phyloP scores from a whole-genome alignment of 1,140 invertebrate genomes.

The Drosophila athabasca region DNA sequence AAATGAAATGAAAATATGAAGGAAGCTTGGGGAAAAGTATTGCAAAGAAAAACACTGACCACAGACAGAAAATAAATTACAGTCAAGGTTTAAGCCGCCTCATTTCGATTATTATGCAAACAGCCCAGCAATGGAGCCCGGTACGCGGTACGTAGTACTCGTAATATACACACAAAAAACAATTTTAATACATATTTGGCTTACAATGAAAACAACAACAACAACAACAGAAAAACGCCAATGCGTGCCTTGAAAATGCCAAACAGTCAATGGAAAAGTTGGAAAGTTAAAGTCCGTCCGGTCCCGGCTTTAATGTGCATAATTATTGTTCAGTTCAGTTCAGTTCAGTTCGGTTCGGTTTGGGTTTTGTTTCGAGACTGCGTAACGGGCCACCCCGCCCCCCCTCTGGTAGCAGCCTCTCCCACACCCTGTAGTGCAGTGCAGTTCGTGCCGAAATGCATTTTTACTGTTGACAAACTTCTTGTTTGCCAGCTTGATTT shows the following conservation, averaged over 20 bases:
- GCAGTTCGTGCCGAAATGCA: conserved; percentile 70
- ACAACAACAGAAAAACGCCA: conserved; percentile 36
- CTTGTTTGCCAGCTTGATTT: conserved; percentile 46
- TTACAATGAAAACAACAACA: conserved; percentile 47
- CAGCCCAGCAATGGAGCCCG: conserved; percentile 20
- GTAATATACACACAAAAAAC: conserved; percentile 19
- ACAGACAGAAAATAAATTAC: conserved; percentile 43
- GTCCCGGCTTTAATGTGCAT: conserved; percentile 53
- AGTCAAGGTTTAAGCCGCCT: conserved; percentile 18
- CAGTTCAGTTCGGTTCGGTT: conserved; percentile 6
- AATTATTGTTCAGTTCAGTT: conserved; percentile 32
- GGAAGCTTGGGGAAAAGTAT: conserved; percentile 25
- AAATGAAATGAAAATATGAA: background rate
- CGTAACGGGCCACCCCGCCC: conserved; percentile 42
- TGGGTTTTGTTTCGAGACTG: conserved; percentile 34
- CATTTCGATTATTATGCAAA: conserved; percentile 52
- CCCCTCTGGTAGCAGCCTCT: too few species aligned
- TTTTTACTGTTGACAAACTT: conserved; percentile 58
- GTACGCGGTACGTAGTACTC: too few species aligned
- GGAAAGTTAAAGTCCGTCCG: conserved; percentile 45
- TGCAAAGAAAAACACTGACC: conserved; percentile 46
- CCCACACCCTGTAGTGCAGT: too few species aligned
- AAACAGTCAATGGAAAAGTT: conserved; percentile 57
- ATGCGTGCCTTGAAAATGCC: conserved; percentile 69
- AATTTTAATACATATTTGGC: conserved; percentile 44